Conservation (phyloP, 2,888 invertebrate genomes). For the Caenorhabditis sp. region DNA sequence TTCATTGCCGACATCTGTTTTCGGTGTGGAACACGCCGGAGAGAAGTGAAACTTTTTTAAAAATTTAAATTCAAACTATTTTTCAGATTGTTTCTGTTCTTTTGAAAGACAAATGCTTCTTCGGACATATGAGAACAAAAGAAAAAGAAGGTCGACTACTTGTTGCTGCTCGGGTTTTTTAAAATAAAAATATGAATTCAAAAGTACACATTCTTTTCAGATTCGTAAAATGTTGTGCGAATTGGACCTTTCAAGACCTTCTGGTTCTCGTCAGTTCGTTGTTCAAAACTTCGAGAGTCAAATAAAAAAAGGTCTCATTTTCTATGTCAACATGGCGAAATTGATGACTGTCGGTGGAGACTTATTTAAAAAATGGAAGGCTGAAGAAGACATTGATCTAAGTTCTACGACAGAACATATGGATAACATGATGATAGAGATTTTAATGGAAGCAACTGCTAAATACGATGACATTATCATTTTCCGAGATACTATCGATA, state of each 20-base stretch:
- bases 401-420: constrained; percentile 41
- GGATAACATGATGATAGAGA: constrained; percentile 41
- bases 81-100: constrained; percentile 44
- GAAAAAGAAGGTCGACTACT: constrained; percentile 53
- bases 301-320: constrained; percentile 32
- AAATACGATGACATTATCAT: constrained; percentile 56
- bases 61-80: background rate
- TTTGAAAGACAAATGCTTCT: constrained; percentile 36
- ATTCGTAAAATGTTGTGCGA: constrained; percentile 54
- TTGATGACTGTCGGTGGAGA: constrained; percentile 48
- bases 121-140: constrained; percentile 48
- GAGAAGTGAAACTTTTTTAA: constrained; percentile 41
- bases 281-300: constrained; percentile 60
- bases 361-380: constrained; percentile 61
- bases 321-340: constrained; percentile 49
- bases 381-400: constrained; percentile 27
- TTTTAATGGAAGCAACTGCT: constrained; percentile 54
- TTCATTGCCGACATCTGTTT: constrained; percentile 53
- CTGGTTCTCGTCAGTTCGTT: constrained; percentile 57
- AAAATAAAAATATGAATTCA: background rate
- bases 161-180: constrained; percentile 36
- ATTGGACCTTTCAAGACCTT: constrained; percentile 48
- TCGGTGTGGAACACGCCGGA: constrained; percentile 39
- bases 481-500: constrained; percentile 37
- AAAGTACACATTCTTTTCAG: constrained; percentile 18